Evolutionary conservation across 2,797 vertebrate species (phyloP), one percentile per base, ranked within the genome.

Genomic region (Macrochelys suwanniensis): DNA sequence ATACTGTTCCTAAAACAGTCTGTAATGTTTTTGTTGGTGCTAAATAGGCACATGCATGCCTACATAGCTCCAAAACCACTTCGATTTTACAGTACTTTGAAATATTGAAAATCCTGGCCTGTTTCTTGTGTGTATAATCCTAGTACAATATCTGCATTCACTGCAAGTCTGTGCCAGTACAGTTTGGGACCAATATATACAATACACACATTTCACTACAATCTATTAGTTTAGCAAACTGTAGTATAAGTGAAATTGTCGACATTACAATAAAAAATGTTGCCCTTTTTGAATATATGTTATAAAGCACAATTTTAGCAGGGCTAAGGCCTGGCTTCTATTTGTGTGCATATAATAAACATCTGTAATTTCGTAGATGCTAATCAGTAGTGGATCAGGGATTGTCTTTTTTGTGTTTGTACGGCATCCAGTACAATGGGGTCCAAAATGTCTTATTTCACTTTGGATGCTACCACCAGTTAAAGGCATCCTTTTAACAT

Each of bases 321-420:
- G 90, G 65, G 86, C 33, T 89, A 92, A n/a, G 80, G n/a, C 68
- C 68, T 71, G 37, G 21, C 8, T 71, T 23, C 37, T 42, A 87
- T 87, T 89, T 82, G 78, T 56, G 4, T 25, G 11, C 12, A 74
- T 91, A 16, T 23, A 88, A 88, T 26, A 31, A 37, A 82, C 25
- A 88, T 82, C 65, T 76, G 77, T 91, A 87, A 91, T 93, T 96
- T 91, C 74, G 28, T 61, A 82, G 57, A 65, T 93, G 94, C 68
- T 89, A 92, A 82, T 93, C 88, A 89, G 92, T 93, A 28, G 28
- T 68, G 17, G 81, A 84, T 84, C 85, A 96, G 61, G 68, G 89
- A 81, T 15, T 92, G 80, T 16, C 15, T 93, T 94, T 92, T 85
- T 31, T 77, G 12, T 79, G 81, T 88, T 57, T 84, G 65, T 2